These are phyloP conservation scores for Drosophila carrolli DNA, from an alignment of 1,140 invertebrate genomes.

Conservation along the genomic window DNA sequence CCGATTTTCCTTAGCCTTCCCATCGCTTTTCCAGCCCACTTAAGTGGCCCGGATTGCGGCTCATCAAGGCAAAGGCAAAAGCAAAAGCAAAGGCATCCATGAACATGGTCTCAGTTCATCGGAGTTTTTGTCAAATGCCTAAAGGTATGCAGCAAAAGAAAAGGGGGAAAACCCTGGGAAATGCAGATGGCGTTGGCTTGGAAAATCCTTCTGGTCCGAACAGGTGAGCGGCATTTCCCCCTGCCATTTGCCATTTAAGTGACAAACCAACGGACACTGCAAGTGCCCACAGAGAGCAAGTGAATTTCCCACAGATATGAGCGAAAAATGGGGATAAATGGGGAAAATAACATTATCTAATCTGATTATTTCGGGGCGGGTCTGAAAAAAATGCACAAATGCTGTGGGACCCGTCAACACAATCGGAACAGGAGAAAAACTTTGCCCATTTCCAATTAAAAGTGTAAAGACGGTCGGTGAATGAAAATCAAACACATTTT, in stretches of 20 bases:
- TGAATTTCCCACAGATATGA: background rate
- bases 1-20: background rate
- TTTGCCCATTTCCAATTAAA: too few species aligned
- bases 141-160: slow-evolving; percentile 61
- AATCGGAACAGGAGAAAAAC: background rate
- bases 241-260: slow-evolving; percentile 54
- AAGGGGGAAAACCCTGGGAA: background rate
- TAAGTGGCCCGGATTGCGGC: slow-evolving; percentile 53
- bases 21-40: slow-evolving; percentile 10
- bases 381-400: slow-evolving; percentile 3
- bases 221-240: slow-evolving; percentile 17
- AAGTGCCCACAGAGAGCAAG: slow-evolving; percentile 25
- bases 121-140: slow-evolving; percentile 63
- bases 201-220: slow-evolving; percentile 33
- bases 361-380: slow-evolving; percentile 16
- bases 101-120: slow-evolving; percentile 7
- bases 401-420: background rate
- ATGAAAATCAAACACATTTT: too few species aligned
- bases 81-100: slow-evolving; percentile 15
- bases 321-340: background rate
- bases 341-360: slow-evolving; percentile 44
- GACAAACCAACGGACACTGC: slow-evolving; percentile 68
- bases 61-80: slow-evolving; percentile 27
- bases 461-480: too few species aligned
- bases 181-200: slow-evolving; percentile 28